phyloP scores from a whole-genome alignment of 2,797 vertebrate genomes.

The Dipus sagitta region DNA sequence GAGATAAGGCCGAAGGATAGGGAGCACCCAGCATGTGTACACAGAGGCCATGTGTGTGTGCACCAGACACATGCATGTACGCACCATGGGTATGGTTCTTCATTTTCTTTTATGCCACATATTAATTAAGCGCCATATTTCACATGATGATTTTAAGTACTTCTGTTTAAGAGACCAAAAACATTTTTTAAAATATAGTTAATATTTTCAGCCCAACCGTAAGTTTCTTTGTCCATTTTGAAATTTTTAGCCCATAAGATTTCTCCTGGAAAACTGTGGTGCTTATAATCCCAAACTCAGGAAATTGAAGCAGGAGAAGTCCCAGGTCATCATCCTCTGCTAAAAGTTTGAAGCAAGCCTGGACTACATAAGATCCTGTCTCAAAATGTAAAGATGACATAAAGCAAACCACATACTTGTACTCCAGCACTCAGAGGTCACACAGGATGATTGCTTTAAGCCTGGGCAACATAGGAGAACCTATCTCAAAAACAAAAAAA shows the following conservation, averaged over 20 bases:
- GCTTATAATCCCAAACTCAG: no score
- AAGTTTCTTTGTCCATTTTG: constrained; percentile 38
- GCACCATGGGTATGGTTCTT: background rate
- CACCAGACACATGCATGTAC: no score
- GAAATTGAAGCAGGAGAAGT: no score
- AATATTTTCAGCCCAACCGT: constrained; percentile 50
- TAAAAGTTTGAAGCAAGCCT: no score
- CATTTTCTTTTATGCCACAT: constrained; percentile 10
- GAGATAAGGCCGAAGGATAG: no score
- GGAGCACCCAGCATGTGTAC: no score
- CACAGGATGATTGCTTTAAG: background rate
- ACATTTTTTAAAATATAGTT: background rate
- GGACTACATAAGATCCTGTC: no score
- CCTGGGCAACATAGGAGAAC: background rate
- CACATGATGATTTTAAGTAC: constrained; percentile 6
- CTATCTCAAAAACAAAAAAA: background rate
- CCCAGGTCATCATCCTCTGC: no score
- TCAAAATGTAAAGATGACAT: no score
- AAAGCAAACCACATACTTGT: no score
- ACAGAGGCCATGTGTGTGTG: no score
- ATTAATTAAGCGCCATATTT: no score
- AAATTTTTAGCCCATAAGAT: constrained; percentile 7
- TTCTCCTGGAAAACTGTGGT: background rate
- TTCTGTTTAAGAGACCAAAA: constrained; percentile 52
- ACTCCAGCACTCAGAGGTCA: background rate